Conservation (phyloP, 2,888 invertebrate species). For the Phoronis australis region DNA sequence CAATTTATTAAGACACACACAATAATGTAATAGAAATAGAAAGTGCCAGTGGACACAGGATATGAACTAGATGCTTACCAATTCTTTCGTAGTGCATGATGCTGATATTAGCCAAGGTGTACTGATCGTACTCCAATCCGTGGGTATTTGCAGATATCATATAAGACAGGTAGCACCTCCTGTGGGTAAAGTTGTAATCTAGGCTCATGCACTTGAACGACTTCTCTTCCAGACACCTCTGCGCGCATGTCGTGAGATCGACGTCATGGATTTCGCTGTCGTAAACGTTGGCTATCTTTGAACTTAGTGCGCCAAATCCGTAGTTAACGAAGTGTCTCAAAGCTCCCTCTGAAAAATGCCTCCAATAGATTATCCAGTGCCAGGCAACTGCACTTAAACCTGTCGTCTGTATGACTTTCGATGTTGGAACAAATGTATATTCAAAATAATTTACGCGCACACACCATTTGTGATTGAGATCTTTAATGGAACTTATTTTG, state of each 20-base stretch:
- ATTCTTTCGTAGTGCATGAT: constrained; percentile 44
- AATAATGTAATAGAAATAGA: too few species aligned
- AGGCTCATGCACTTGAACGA: constrained; percentile 41
- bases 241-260: constrained; percentile 40
- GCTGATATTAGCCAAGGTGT: constrained; percentile 16
- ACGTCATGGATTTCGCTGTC: constrained; percentile 35
- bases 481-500: too few species aligned
- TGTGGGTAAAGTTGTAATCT: constrained; percentile 37
- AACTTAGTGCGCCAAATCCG: constrained; percentile 34
- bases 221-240: constrained; percentile 38
- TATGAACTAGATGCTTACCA: constrained; percentile 26
- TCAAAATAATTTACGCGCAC: too few species aligned
- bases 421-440: too few species aligned
- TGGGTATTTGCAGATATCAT: constrained; percentile 40
- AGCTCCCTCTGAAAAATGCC: constrained; percentile 36
- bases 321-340: constrained; percentile 41
- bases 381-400: neutral
- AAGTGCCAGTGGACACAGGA: too few species aligned
- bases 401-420: neutral
- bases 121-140: constrained; percentile 28
- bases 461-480: too few species aligned
- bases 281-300: constrained; percentile 37
- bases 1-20: too few species aligned
- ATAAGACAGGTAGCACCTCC: constrained; percentile 41
- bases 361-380: too few species aligned